phyloP scores from a whole-genome alignment of 2,113 vertebrate species.

The Passer domesticus region DNA sequence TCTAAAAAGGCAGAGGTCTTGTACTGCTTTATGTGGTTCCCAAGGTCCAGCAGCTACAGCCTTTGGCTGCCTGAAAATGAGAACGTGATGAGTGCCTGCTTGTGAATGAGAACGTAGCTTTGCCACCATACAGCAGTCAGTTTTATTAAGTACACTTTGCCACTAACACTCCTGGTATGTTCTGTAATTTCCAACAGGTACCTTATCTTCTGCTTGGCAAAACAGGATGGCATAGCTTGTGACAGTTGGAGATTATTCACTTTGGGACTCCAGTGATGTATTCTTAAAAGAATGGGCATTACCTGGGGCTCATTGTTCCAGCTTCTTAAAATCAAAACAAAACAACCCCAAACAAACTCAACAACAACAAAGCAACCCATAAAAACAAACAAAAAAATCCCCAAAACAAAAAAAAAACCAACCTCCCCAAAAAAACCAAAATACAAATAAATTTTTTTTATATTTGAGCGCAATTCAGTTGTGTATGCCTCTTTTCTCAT shows the following conservation, averaged over 20 bases:
- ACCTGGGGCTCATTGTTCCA: not conserved
- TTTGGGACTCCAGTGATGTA: not conserved
- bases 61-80: not conserved
- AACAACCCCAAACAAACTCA: not conserved
- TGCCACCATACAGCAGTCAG: not conserved
- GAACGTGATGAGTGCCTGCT: not conserved
- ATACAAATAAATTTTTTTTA: not conserved
- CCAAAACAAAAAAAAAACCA: too few relatives aligned
- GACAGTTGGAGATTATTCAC: not conserved
- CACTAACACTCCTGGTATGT: not conserved
- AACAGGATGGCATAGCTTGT: not conserved
- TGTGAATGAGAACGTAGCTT: not conserved
- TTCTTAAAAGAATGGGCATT: not conserved
- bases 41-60: not conserved
- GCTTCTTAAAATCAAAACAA: not conserved
- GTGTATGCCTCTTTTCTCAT: not conserved
- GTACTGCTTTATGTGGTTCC: fast-evolving
- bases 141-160: not conserved
- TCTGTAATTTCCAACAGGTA: not conserved
- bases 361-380: not conserved
- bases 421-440: not conserved
- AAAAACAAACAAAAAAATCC: too few relatives aligned
- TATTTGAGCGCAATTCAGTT: not conserved
- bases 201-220: not conserved
- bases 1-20: not conserved